Evolutionary conservation across 1,140 invertebrate species (phyloP), one percentile per base, ranked within the genome.

Genomic region (Muscidifurax raptorellus): DNA sequence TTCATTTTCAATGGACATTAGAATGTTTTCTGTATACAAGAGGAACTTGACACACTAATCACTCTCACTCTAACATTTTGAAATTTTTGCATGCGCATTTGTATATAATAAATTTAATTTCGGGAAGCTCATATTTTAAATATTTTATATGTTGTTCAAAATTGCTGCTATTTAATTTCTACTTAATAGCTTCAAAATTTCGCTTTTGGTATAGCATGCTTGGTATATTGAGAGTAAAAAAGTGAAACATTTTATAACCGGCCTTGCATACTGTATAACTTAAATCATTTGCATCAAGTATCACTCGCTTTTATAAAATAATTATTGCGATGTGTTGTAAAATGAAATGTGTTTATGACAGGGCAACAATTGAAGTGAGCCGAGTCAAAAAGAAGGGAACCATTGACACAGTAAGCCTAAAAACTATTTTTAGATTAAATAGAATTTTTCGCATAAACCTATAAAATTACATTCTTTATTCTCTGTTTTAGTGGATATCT

Each of bases 401-500:
- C 78, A 92, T 95, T 77, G 96, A 96, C 91, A 95, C 95, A 82
- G 96, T 96, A 91, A 95, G 94, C 94, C 85, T 83, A 27, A 64
- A 77, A 84, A 78, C 76, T 30, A 83, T 82, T 84, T 79, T 44
- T 64, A 86, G 15, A 74, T 79, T 74, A n/a, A 47, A 25, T 25
- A 3, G 18, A 69, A 76, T 82, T 36, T 71, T 83, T 80, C 71
- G 40, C 67, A 69, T 27, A 69, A n/a, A 64, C 7, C 1, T 69
- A 13, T 69, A 13, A 4, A 9, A 28, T 13, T 69, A 69, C 28
- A 30, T 69, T 59, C 9, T 82, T 85, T 88, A 87, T 88, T 94
- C n/a, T n/a, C n/a, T n/a, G n/a, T n/a, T 92, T 5, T 89, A 98
- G 97, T 99, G 98, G 98, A 94, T 98, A 77, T 97, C 97, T 0